phyloP scores from a whole-genome alignment of 2,797 vertebrate genomes.

The Valencia hispanica region DNA sequence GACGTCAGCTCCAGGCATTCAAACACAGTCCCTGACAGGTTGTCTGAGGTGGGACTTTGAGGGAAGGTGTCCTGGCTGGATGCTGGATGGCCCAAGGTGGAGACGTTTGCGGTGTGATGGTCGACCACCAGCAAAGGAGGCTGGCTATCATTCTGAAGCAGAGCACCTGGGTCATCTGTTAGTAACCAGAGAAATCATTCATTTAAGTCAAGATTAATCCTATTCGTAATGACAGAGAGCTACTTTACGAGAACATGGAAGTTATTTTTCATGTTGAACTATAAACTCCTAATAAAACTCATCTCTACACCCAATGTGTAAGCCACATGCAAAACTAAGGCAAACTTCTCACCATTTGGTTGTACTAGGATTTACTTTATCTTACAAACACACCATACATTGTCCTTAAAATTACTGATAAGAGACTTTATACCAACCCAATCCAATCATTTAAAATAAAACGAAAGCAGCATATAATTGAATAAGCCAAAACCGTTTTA shows the following conservation, averaged over 20 bases:
- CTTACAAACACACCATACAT: background rate
- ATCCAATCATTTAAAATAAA: background rate
- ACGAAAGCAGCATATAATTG: constrained; percentile 28
- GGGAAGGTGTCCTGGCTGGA: constrained; percentile 71
- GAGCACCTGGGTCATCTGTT: constrained; percentile 82
- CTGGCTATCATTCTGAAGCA: constrained; percentile 82
- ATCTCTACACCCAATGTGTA: background rate
- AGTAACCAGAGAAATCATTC: constrained; percentile 11
- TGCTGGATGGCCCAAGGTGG: constrained; percentile 76
- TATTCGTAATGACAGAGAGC: background rate
- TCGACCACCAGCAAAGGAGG: constrained; percentile 82
- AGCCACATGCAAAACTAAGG: background rate
- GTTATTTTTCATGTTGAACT: background rate
- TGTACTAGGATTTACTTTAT: background rate
- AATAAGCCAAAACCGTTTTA: constrained; percentile 24
- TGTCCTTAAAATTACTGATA: background rate
- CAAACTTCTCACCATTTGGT: background rate
- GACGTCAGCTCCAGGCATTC: constrained; percentile 78
- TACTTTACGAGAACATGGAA: background rate
- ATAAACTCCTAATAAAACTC: background rate
- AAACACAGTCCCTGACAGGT: constrained; percentile 29
- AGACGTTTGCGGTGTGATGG: constrained; percentile 76
- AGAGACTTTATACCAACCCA: background rate
- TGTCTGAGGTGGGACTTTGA: constrained; percentile 38
- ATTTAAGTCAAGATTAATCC: background rate